Evolutionary conservation across 2,113 vertebrate species (phyloP), one percentile per base, ranked within the genome.

Genomic region (Oncorhynchus kisutch): DNA sequence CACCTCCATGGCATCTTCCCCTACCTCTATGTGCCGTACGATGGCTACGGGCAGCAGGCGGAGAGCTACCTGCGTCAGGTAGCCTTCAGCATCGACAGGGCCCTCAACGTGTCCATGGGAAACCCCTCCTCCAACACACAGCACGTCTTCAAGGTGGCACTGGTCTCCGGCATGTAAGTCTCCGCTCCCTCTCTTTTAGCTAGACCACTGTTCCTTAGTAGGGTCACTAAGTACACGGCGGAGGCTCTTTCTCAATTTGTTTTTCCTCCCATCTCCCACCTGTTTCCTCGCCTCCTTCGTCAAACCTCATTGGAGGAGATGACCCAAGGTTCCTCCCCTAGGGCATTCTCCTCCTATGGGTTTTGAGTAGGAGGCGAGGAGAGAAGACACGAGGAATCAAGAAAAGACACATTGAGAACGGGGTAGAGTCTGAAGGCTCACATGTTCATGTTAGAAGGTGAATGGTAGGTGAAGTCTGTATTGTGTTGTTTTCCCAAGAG

Each of bases 141-240:
- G 54, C 98, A 99, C 81, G 93, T 99, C 82, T 99, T 98, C 92
- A 99, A 98, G 90, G 95, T 99, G 73, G 95, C 95, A 16, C 89
- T 99, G 91, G 98, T 99, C 69, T 97, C 96, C 84, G 98, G 97
- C 92, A 97, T 95, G 98, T 99, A 93, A 95, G 97, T 95, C 12
- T 3, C 51, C 14, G 51, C 51, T 18, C 12, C 6, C 16, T 29
- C 2, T 67, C 66, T 8, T 4, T 34, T 34, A 34, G 31, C n/a
- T 29, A 11, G 39, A 8, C 5, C 62, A 7, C 66, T 67, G 25
- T 20, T 34, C 29, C 16, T 18, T 18, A 11, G 13, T 18, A 54
- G 51, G 51, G 51, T 18, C 51, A 18, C 39, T 45, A 9, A 11
- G 9, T 45, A 45, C 39, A 11, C 2, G 2, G 39, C 9, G 9